Base-by-base conservation (phyloP, 2,888 invertebrate genomes). In the Slavum lentiscoides region DNA sequence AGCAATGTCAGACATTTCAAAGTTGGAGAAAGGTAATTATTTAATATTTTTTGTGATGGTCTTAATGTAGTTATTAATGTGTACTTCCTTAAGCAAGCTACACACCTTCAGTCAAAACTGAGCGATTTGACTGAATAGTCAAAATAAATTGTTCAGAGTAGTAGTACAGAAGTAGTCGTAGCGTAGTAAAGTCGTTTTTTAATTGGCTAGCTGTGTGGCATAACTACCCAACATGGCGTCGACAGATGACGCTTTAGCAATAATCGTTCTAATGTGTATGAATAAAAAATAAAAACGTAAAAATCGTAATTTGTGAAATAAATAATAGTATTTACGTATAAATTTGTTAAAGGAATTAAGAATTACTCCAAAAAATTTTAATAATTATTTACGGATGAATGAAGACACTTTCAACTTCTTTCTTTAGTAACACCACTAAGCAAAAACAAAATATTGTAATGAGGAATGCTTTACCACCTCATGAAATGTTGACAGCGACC, bases 401-500 rank as follows among this genome's bases (percentile, higher is more conserved):
- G 39, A 66, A 39, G 39, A 66, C 4, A 66, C 39, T 9, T 39
- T 6, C 15, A 64, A 6, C 37, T 64, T 19, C 11, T 62, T 13
- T 66, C 11, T 19, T 19, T 66, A 19, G 19, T 66, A 0, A 23
- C 64, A 39, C 64, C 64, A 39, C 39, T 66, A 66, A 66, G 9
- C 37, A 66, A 66, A 62, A 30, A 62, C 62, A 62, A 62, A 30
- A 62, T 30, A 62, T 30, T 7, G 5, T 62, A 62, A 37, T 62
- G 30, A 13, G 30, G 4, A 23, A 62, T 30, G 17, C 7, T 7
- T 30, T 62, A 17, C 15, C 62, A 6, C 17, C 62, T 4, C 30
- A 62, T 37, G 62, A 62, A 43, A 67, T n/a, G 21, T n/a, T 67
- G 43, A 67, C 43, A 43, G 66, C 43, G 43, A 67, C 62, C 62